Percentiles rank a stretch among this genome's conserved stretches.
Evolutionary conservation across 1,140 invertebrate genomes (phyloP).

Genomic region (Hylaeus volcanicus): DNA sequence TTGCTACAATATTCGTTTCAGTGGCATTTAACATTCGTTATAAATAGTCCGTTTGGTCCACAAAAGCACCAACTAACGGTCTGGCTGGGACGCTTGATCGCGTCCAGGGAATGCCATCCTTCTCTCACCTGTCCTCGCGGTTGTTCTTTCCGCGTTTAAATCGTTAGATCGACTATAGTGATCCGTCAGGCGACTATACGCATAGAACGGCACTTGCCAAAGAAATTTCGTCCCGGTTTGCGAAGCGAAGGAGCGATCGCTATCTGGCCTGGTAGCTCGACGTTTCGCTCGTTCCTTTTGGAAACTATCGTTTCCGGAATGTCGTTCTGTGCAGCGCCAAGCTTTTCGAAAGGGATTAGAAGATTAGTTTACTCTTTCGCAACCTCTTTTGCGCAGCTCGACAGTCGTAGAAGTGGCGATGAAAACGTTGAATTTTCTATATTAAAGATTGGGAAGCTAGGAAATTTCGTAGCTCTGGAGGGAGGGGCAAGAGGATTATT

Average conservation of each 20-base stretch:
- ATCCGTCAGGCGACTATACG: background rate
- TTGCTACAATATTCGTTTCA: background rate
- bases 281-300: background rate
- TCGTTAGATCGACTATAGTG: slow-evolving; percentile 14
- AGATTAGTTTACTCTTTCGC: background rate
- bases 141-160: background rate
- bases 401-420: too few species aligned
- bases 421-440: too few species aligned
- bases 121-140: background rate
- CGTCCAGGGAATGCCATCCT: background rate
- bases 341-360: background rate
- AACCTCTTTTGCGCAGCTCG: slow-evolving; percentile 7
- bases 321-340: slow-evolving; percentile 1
- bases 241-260: slow-evolving; percentile 19
- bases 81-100: background rate
- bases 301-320: slow-evolving; percentile 28
- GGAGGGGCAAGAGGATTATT: too few species aligned
- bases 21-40: background rate
- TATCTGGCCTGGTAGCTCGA: slow-evolving; percentile 1
- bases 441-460: too few species aligned
- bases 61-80: slow-evolving; percentile 4
- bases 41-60: slow-evolving; percentile 27
- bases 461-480: too few species aligned
- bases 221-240: slow-evolving; percentile 23
- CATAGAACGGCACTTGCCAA: slow-evolving; percentile 19